These are phyloP conservation scores for Pelusios castaneus DNA, from an alignment of 2,113 vertebrate species.

Conservation along the genomic window DNA sequence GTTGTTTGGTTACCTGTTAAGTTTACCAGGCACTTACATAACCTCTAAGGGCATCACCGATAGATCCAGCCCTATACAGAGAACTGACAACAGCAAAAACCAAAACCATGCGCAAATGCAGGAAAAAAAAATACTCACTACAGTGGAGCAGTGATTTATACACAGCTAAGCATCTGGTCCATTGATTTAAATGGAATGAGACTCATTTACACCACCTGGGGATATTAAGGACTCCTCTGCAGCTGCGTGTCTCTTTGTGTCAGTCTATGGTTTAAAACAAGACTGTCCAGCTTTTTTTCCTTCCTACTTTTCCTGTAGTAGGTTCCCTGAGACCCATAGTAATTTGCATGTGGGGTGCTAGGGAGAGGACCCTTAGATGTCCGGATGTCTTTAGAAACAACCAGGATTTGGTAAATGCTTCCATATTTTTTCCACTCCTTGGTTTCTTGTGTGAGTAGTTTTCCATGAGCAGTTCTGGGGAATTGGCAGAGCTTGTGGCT, in stretches of 20 bases:
- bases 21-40: neutral
- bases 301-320: too few species aligned
- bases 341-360: neutral
- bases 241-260: neutral
- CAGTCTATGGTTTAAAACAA: neutral
- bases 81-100: neutral
- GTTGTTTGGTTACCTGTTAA: conserved; percentile 1
- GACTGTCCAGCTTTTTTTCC: too few species aligned
- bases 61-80: neutral
- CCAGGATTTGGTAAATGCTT: neutral
- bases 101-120: neutral
- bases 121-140: neutral
- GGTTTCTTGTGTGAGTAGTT: neutral
- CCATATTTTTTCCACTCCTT: neutral
- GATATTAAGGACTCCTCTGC: neutral
- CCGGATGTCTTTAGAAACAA: neutral
- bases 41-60: neutral
- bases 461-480: neutral
- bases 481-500: neutral
- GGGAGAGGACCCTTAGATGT: neutral
- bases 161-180: neutral
- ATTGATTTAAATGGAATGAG: neutral
- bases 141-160: neutral
- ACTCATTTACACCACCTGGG: neutral
- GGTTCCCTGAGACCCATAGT: too few species aligned